phyloP scores from a whole-genome alignment of 2,113 vertebrate species.

The Pseudopodoces humilis region DNA sequence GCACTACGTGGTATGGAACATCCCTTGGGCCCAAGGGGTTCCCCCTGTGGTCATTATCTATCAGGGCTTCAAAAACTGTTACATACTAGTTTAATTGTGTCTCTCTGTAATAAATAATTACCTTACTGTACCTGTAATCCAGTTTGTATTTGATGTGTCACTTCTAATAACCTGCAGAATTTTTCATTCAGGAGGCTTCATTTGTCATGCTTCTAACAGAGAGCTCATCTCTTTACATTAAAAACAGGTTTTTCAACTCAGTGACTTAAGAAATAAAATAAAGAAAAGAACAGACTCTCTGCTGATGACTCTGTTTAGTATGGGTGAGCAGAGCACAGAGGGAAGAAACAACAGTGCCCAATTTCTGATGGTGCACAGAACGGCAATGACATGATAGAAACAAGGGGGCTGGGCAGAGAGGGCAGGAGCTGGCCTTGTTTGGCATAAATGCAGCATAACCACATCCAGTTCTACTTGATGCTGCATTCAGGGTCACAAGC shows the following conservation, averaged over 20 bases:
- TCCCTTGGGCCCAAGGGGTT: neutral
- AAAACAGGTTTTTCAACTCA: neutral
- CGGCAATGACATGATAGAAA: rapidly evolving
- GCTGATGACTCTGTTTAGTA: neutral
- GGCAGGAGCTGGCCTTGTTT: neutral
- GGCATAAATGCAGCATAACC: neutral
- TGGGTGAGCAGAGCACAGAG: rapidly evolving
- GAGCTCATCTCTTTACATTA: neutral
- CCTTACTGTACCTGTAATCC: neutral
- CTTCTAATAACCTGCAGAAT: neutral
- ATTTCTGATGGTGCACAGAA: rapidly evolving
- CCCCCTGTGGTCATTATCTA: neutral
- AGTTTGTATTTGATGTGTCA: neutral
- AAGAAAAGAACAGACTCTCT: neutral
- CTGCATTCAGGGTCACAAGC: rapidly evolving
- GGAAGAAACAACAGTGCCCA: rapidly evolving
- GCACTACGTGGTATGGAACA: neutral
- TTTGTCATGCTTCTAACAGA: neutral
- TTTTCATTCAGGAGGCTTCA: neutral
- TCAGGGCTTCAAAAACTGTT: neutral
- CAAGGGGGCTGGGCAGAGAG: neutral
- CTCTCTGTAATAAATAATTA: neutral
- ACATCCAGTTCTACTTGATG: neutral
- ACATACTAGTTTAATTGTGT: neutral
- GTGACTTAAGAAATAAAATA: neutral